A percentile compares a stretch with the other conserved stretches of the same genome.
Conservation (phyloP, 2,113 vertebrate species). For the Datnioides undecimradiatus region DNA sequence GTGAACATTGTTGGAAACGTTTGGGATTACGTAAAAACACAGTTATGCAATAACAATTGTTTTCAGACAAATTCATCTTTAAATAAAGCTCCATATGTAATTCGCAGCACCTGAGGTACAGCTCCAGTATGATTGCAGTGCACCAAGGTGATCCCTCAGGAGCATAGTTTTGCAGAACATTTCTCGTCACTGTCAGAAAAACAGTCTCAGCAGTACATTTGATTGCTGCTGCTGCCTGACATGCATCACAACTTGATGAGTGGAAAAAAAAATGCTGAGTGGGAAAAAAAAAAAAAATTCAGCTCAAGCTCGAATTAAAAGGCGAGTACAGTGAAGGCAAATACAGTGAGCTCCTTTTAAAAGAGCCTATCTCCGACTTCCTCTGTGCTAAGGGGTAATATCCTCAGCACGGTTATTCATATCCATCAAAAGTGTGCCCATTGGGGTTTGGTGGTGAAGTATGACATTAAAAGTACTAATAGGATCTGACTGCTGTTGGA, state of each 20-base stretch:
- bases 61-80: too few species aligned
- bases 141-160: conserved; percentile 1
- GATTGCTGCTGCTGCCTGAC: conserved; percentile 6
- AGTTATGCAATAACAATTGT: too few species aligned
- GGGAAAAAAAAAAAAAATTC: not conserved
- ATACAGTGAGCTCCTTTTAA: conserved; percentile 12
- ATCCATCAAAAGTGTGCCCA: not conserved
- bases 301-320: conserved; percentile 8
- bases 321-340: not conserved
- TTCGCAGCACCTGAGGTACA: not conserved
- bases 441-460: conserved; percentile 11
- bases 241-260: conserved; percentile 26
- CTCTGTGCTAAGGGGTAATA: not conserved
- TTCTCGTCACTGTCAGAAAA: conserved; percentile 23
- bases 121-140: not conserved
- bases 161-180: conserved; percentile 15
- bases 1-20: too few species aligned
- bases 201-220: conserved; percentile 24
- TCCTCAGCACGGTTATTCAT: conserved; percentile 5
- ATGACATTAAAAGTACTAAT: conserved; percentile 58
- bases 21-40: too few species aligned
- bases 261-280: not conserved
- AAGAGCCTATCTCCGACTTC: conserved; percentile 8
- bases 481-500: conserved; percentile 52
- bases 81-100: not conserved